phyloP scores from a whole-genome alignment of 1,140 invertebrate species.

The Heliconius eleuchia region DNA sequence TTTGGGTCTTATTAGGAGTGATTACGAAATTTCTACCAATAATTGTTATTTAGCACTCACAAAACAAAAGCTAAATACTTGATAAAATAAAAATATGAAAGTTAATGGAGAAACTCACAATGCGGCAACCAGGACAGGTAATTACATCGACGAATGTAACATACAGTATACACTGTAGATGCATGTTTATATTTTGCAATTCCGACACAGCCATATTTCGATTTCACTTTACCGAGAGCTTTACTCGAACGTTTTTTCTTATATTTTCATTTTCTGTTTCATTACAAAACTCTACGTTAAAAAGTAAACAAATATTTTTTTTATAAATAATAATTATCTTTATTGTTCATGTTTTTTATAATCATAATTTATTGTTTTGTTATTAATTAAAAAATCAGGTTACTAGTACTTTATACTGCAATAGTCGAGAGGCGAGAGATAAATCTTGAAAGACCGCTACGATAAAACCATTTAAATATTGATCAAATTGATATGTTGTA shows the following conservation, averaged over 20 bases:
- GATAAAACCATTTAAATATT: no score
- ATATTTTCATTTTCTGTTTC: background rate
- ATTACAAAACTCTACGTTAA: background rate
- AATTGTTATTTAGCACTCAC: background rate
- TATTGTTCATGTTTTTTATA: no score
- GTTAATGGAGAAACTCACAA: slow-evolving; percentile 8
- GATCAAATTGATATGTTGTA: no score
- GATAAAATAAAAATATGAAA: slow-evolving; percentile 9
- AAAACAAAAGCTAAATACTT: background rate
- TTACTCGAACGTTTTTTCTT: background rate
- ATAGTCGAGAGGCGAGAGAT: no score
- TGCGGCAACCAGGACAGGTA: slow-evolving; percentile 4
- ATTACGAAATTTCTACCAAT: no score
- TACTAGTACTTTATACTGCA: no score
- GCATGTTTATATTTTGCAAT: background rate
- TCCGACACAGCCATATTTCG: background rate
- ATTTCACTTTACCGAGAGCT: background rate
- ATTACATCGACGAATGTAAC: slow-evolving; percentile 10
- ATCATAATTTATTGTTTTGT: no score
- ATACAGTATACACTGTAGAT: background rate
- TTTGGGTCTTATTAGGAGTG: background rate
- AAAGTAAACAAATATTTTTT: background rate
- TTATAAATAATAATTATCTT: no score
- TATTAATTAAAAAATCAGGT: no score
- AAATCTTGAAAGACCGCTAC: no score